Evolutionary conservation across 2,888 invertebrate genomes (phyloP).

Genomic region (Muschampia plurimacula): DNA sequence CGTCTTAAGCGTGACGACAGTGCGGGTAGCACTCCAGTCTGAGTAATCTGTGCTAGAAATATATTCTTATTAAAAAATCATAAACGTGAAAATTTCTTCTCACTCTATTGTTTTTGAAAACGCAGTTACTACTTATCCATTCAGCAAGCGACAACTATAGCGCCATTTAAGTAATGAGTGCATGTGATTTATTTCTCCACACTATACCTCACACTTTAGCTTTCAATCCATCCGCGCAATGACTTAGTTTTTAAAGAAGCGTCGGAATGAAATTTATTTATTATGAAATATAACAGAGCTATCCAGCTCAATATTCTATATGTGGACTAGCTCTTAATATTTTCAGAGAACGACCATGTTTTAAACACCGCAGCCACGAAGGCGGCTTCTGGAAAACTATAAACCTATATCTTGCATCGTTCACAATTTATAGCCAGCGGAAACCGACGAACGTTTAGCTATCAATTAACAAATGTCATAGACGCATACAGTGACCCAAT

Average conservation of each 20-base stretch:
- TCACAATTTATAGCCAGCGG: constrained; percentile 35
- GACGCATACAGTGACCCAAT: constrained; percentile 6
- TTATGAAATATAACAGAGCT: neutral
- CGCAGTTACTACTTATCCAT: too few relatives aligned
- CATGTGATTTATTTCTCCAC: neutral
- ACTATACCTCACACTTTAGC: neutral
- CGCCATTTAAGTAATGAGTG: too few relatives aligned
- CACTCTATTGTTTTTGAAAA: too few relatives aligned
- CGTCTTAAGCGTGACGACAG: too few relatives aligned
- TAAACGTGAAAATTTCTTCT: too few relatives aligned
- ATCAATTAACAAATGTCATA: constrained; percentile 30
- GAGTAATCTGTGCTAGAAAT: too few relatives aligned
- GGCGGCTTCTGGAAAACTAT: constrained; percentile 70
- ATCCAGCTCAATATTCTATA: constrained; percentile 29
- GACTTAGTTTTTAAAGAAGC: neutral
- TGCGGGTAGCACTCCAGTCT: too few relatives aligned
- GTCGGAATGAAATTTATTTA: neutral
- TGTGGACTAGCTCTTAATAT: constrained; percentile 62
- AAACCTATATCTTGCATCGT: constrained; percentile 67
- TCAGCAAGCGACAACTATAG: too few relatives aligned
- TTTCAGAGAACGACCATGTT: constrained; percentile 57
- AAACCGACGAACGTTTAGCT: constrained; percentile 21
- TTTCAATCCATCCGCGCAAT: constrained; percentile 40
- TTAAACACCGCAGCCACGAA: constrained; percentile 49
- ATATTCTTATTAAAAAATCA: too few relatives aligned